A percentile compares a stretch with the other conserved stretches of the same genome.
Evolutionary conservation across 2,113 vertebrate genomes (phyloP).

Genomic region (Silurus asotus): DNA sequence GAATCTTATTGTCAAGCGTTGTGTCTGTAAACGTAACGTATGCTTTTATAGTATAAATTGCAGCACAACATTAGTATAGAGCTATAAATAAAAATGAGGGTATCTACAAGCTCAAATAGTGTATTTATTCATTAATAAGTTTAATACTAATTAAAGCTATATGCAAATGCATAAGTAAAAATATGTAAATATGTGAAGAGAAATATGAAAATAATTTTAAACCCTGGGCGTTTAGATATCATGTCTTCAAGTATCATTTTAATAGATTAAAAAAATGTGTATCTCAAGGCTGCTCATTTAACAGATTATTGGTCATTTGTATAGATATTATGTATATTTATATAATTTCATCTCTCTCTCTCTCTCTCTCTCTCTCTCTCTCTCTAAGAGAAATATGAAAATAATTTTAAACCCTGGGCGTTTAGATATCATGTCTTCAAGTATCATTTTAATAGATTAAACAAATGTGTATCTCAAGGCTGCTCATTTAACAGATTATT

Average conservation of each 20-base stretch:
- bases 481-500: neutral
- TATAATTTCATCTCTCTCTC: neutral
- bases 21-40: no score
- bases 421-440: neutral
- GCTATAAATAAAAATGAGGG: no score
- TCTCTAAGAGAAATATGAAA: neutral
- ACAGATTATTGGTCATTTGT: neutral
- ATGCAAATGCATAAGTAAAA: neutral
- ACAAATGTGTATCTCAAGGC: neutral
- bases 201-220: neutral
- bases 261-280: no score
- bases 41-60: no score
- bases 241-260: neutral
- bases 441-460: neutral
- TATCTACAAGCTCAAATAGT: no score
- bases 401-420: neutral
- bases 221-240: neutral
- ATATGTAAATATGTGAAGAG: neutral
- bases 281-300: neutral
- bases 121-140: neutral
- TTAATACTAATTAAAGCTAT: neutral
- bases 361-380: neutral
- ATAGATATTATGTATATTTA: neutral
- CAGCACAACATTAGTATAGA: no score
- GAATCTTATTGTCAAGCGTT: no score